Base-by-base conservation (phyloP, 2,113 vertebrate genomes). In the Electrona antarctica region DNA sequence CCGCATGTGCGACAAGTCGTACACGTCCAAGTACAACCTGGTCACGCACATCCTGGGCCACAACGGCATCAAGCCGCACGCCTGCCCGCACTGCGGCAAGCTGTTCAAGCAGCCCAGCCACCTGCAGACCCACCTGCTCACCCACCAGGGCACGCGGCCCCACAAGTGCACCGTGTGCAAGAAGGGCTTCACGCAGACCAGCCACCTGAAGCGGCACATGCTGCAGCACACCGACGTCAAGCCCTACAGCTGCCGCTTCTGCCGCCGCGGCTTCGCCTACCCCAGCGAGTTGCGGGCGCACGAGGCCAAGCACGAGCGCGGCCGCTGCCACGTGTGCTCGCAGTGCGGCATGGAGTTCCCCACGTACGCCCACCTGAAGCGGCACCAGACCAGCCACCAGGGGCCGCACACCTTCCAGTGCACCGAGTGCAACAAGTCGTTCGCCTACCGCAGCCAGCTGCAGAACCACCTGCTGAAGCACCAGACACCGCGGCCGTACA, bases 21-120 rank as follows among this genome's bases (percentile, higher is more conserved):
- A 99, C 93, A 98, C 97, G 0, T 99, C 97, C 81, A 99, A 99
- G 89, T 99, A 99, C 94, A 99, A 99, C 91, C 93, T 99, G 87
- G 97, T 99, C 45, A 98, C 97, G 0, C 97, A 98, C 92, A 98
- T 98, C 85, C 92, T 98, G 88, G 97, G 97, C 73, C 97, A 99
- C 93, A 98, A 96, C 0, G 97, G 97, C 84, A 95, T 98, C 91
- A 99, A 99, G 89, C 97, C 97, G 0, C 97, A 99, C 57, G 96
- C 96, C 0, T 99, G 97, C 85, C 95, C 96, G 0, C 97, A 98
- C 80, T 99, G 97, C 81, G 94, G 93, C 84, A 99, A 99, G 91
- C 97, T 98, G 76, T 99, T 99, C 92, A 98, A 98, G 91, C 97
- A 98, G 92, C 97, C 97, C 77, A 98, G 97, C 88, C 97, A 99